phyloP scores from a whole-genome alignment of 2,113 vertebrate species.

The Lampris incognitus region DNA sequence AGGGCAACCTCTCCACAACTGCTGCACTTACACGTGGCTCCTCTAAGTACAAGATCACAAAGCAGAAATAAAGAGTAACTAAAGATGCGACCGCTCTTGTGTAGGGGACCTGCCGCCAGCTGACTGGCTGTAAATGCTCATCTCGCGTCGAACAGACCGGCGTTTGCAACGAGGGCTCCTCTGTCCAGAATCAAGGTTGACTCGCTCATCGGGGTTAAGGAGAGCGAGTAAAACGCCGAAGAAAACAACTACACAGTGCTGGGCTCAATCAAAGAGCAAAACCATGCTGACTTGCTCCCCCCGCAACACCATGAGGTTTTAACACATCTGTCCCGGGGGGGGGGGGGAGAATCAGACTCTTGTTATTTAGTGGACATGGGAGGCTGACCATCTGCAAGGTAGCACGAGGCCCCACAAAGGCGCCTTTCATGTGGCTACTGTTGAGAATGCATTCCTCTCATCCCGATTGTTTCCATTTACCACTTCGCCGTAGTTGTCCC shows the following conservation, averaged over 20 bases:
- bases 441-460: conserved; percentile 70
- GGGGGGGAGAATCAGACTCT: conserved; percentile 37
- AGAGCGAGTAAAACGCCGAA: conserved; percentile 59
- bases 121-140: conserved; percentile 72
- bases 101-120: conserved; percentile 70
- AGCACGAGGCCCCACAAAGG: conserved; percentile 79
- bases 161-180: conserved; percentile 76
- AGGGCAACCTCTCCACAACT: conserved; percentile 70
- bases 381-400: conserved; percentile 82
- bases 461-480: conserved; percentile 84
- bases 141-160: conserved; percentile 68
- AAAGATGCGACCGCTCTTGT: conserved; percentile 68
- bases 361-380: conserved; percentile 79
- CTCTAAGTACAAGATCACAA: conserved; percentile 75
- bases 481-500: conserved; percentile 69
- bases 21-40: conserved; percentile 69
- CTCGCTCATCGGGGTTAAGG: conserved; percentile 62
- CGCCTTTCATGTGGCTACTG: conserved; percentile 86
- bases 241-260: conserved; percentile 65
- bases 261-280: conserved; percentile 70
- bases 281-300: conserved; percentile 56
- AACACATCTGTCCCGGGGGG: conserved; percentile 77
- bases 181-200: conserved; percentile 53
- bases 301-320: conserved; percentile 58
- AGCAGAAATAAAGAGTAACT: conserved; percentile 71